Evolutionary conservation across 2,797 vertebrate species (phyloP), one percentile per base, ranked within the genome.

Genomic region (Eupleurogrammus muticus): DNA sequence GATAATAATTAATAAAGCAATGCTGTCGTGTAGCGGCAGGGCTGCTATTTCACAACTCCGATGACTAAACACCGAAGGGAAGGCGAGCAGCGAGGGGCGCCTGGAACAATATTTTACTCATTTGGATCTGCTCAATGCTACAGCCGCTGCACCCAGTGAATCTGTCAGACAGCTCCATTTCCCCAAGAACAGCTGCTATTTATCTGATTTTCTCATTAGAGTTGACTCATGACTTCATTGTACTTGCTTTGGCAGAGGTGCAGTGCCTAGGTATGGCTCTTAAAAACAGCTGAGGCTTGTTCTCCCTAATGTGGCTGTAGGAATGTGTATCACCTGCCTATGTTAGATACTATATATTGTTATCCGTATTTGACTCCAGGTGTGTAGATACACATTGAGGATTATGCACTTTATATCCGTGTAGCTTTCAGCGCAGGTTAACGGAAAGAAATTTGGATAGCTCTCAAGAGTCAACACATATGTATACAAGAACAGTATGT

Each of bases 1-100:
- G 92, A 95, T 95, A 95, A 95, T 97, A 96, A 98, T 95, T 94
- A 96, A 97, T 97, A 95, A 92, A 87, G 93, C 92, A 84, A 92
- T 90, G 92, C 94, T 93, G 93, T 88, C 78, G 90, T 89, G 88
- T 88, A 94, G 94, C 92, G 90, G 92, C 92, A 88, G 93, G 94
- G 90, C 93, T 92, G 94, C 95, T 94, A 94, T 92, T 94, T 94
- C 90, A 89, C 89, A 82, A 92, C 92, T 94, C 95, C 93, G 94
- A 96, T 94, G 95, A 95, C 95, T 96, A 96, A 95, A 95, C 92
- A 95, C 87, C 80, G 90, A 87, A 70, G 89, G 92, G 92, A 88
- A 90, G 86, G 88, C 47, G 72, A 80, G 86, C 79, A 68, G 82
- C 1, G 48, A 83, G 80, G 59, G 75, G 87, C 68, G 89, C 84